Evolutionary conservation across 2,888 invertebrate genomes (phyloP).

Genomic region (Lithodes maja): DNA sequence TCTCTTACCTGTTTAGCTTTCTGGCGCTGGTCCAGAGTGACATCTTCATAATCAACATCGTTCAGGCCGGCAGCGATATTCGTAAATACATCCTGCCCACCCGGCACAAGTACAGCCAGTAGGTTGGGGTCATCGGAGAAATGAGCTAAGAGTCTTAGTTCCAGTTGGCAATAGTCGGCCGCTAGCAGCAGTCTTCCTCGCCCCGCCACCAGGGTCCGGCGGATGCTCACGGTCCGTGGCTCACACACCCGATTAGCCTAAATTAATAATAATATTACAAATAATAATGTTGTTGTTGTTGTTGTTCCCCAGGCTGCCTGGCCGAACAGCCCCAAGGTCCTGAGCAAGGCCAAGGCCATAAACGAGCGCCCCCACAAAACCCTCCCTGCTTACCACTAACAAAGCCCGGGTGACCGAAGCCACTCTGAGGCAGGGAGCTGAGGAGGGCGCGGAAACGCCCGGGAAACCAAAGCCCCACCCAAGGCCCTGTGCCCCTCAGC

Average conservation of each 20-base stretch:
- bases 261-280: no score
- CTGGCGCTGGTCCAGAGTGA: constrained; percentile 73
- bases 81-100: constrained; percentile 80
- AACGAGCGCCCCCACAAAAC: no score
- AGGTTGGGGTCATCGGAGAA: constrained; percentile 86
- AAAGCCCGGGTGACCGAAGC: no score
- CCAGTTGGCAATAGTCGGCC: constrained; percentile 97
- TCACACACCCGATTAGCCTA: constrained; percentile 22
- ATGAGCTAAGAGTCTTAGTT: constrained; percentile 94
- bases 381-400: no score
- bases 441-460: no score
- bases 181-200: constrained; percentile 82
- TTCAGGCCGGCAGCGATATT: constrained; percentile 92
- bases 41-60: constrained; percentile 80
- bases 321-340: no score
- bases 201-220: constrained; percentile 74
- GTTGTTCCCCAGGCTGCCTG: no score
- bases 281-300: no score
- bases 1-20: constrained; percentile 63
- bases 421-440: no score
- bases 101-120: constrained; percentile 77
- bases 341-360: no score
- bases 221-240: constrained; percentile 51
- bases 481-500: no score
- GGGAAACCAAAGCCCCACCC: no score